Evolutionary conservation across 2,888 invertebrate species (phyloP), one percentile per base, ranked within the genome.

Genomic region (Xanthorhoe designata): DNA sequence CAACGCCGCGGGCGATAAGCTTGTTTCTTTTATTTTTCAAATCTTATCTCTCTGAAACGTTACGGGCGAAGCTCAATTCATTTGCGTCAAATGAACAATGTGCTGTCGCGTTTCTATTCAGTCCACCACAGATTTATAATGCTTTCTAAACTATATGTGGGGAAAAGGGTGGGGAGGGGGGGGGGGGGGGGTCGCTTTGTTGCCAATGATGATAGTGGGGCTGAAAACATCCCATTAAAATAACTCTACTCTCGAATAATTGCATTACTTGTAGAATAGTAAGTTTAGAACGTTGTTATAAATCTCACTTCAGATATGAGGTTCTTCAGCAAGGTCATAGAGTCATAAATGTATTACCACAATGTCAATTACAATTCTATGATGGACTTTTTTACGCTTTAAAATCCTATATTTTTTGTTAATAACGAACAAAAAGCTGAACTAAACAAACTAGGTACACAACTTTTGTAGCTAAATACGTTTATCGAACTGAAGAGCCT

Each of bases 61-160:
- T 8, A 32, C 38, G 49, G n/a, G 6, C 13, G 35, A 35, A 35
- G 24, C 50, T 47, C 52, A 15, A 65, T 60, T 65, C 38, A 55
- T 56, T 65, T 55, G 51, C 60, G 55, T 60, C 64, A 59, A 61
- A 61, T 29, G 38, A 32, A 59, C 54, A 59, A 52, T 50, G 18
- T 32, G 47, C 52, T 57, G 56, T 60, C 53, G 64, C 49, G 61
- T 57, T 57, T 38, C 61, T 53, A 61, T 54, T 61, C 61, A 19
- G 52, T 45, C 19, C 42, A 15, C 18, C 2, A 17, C 64, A 42
- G 38, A 67, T 66, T 66, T 29, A 60, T 67, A 61, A 68, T 53
- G 60, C 57, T 68, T 64, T 68, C 60, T 64, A 57, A 63, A 64
- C 53, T 24, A 64, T 57, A 17, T 51, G 15, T 15, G 17, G 15